A percentile compares a stretch with the other conserved stretches of the same genome.
Conservation (phyloP, 1,140 invertebrate genomes). For the Drosophila biarmipes region DNA sequence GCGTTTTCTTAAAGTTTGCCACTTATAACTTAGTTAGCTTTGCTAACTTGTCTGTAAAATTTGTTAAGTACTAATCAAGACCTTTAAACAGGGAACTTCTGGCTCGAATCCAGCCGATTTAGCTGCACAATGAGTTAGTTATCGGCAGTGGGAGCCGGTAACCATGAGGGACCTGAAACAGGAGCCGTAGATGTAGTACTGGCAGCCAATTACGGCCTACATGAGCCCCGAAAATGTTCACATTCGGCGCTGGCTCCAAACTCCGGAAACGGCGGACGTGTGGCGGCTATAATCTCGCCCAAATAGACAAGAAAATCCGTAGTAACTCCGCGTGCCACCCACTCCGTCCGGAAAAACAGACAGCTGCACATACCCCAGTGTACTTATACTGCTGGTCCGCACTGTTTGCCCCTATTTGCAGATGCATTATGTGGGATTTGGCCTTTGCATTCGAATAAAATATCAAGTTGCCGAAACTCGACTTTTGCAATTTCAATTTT, state of each 20-base stretch:
- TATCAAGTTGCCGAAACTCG: conserved; percentile 66
- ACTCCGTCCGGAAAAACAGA: conserved; percentile 8
- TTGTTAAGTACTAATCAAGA: no score
- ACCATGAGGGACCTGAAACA: not conserved
- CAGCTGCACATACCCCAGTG: not conserved
- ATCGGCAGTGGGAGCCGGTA: not conserved
- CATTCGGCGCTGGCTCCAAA: conserved; percentile 28
- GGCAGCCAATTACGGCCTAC: conserved; percentile 71
- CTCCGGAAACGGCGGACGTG: conserved; percentile 30
- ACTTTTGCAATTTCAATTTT: conserved; percentile 74
- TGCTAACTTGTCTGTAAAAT: no score
- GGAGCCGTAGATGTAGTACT: conserved; percentile 5
- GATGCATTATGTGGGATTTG: conserved; percentile 78
- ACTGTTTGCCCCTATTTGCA: conserved; percentile 56
- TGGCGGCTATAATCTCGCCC: conserved; percentile 57
- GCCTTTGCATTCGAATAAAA: conserved; percentile 73
- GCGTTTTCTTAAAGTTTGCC: no score
- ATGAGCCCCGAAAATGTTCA: conserved; percentile 47
- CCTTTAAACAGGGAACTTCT: no score
- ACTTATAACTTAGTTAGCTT: no score
- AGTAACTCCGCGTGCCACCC: conserved; percentile 24
- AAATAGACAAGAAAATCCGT: conserved; percentile 74
- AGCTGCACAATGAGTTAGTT: not conserved
- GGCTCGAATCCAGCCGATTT: not conserved
- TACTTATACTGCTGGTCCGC: conserved; percentile 12